These are phyloP conservation scores for Gymnosoma rotundatum DNA, from an alignment of 2,888 invertebrate species.

Conservation along the genomic window DNA sequence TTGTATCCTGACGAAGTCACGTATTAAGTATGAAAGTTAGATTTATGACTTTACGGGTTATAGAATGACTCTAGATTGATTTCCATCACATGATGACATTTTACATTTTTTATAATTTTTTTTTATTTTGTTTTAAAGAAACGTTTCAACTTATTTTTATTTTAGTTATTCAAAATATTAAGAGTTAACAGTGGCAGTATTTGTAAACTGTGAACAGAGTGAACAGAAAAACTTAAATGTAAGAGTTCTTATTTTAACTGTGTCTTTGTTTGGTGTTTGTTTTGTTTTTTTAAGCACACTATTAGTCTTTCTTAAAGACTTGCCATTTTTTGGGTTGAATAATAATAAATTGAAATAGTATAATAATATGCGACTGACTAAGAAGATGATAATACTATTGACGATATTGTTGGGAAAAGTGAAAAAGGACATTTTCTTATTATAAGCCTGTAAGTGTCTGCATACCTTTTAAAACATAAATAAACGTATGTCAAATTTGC, in stretches of 20 bases:
- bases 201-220: not conserved
- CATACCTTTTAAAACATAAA: not conserved
- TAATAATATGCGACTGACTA: constrained; percentile 40
- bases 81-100: constrained; percentile 80
- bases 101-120: constrained; percentile 67
- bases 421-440: constrained; percentile 25
- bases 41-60: constrained; percentile 81
- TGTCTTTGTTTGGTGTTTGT: not conserved
- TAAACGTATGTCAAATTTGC: constrained; percentile 44
- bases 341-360: constrained; percentile 66
- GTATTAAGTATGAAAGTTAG: constrained; percentile 80
- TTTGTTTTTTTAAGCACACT: not conserved
- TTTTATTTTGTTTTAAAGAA: not conserved
- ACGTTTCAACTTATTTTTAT: constrained; percentile 6
- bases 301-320: constrained; percentile 48
- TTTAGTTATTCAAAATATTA: constrained; percentile 58
- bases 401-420: not conserved
- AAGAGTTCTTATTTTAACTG: not conserved
- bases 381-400: constrained; percentile 22
- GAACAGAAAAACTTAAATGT: constrained; percentile 44
- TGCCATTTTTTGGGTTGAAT: constrained; percentile 57
- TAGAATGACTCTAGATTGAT: constrained; percentile 81
- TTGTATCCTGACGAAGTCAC: constrained; percentile 77
- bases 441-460: constrained; percentile 2
- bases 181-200: constrained; percentile 26